These are phyloP conservation scores for Enoplosus armatus DNA, from an alignment of 2,797 vertebrate species.

Conservation along the genomic window DNA sequence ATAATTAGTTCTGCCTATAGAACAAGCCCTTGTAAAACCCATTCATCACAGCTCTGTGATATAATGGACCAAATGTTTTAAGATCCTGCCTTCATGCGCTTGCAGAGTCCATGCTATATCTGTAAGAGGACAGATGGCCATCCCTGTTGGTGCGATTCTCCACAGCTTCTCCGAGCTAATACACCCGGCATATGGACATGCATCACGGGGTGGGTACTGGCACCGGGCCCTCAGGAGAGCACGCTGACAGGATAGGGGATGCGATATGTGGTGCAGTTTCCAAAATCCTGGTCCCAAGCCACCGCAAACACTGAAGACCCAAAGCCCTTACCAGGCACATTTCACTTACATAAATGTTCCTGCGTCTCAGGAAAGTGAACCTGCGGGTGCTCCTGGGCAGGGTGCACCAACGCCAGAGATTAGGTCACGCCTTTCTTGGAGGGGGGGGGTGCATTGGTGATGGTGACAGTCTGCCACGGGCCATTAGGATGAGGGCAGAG, in stretches of 20 bases:
- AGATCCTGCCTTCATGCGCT: slow-evolving; percentile 57
- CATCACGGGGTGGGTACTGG: slow-evolving; percentile 75
- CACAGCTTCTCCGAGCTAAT: slow-evolving; percentile 76
- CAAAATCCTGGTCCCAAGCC: slow-evolving; percentile 36
- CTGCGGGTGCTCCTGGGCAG: slow-evolving; percentile 36
- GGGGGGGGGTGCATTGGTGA: neutral
- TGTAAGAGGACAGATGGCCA: slow-evolving; percentile 81
- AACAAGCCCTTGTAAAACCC: slow-evolving; percentile 42
- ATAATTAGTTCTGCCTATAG: slow-evolving; percentile 59
- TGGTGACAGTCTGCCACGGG: slow-evolving; percentile 45
- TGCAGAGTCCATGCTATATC: slow-evolving; percentile 70
- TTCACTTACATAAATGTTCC: slow-evolving; percentile 63
- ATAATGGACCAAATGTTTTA: slow-evolving; percentile 67
- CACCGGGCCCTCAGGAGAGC: slow-evolving; percentile 68
- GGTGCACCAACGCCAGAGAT: slow-evolving; percentile 29
- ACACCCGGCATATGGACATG: slow-evolving; percentile 79
- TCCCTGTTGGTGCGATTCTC: slow-evolving; percentile 77
- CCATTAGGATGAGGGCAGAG: slow-evolving; percentile 49
- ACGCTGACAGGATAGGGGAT: slow-evolving; percentile 70
- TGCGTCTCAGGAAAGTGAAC: slow-evolving; percentile 36
- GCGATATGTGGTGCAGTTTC: slow-evolving; percentile 45
- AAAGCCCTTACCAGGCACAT: slow-evolving; percentile 65
- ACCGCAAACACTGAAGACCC: slow-evolving; percentile 56
- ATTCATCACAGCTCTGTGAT: slow-evolving; percentile 36
- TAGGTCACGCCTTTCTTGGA: slow-evolving; percentile 38